Percentiles rank a stretch among this genome's conserved stretches.
phyloP scores from a whole-genome alignment of 1,140 invertebrate species.

The Contarinia nasturtii region DNA sequence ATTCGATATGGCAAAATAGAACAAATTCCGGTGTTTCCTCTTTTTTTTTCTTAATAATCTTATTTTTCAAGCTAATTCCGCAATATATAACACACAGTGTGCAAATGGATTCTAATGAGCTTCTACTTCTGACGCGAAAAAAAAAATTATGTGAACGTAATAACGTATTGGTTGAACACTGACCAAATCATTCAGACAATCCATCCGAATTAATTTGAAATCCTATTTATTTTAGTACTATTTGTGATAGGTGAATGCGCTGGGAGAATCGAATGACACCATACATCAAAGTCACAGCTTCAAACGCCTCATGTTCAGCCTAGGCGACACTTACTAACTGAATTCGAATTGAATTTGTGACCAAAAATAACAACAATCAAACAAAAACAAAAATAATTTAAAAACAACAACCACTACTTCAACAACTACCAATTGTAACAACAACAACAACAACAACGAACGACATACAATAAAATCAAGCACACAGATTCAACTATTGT shows the following conservation, averaged over 20 bases:
- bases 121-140: not conserved
- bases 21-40: no score
- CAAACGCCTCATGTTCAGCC: conserved; percentile 78
- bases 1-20: no score
- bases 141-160: not conserved
- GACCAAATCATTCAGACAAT: not conserved
- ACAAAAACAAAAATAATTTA: no score
- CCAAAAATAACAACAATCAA: no score
- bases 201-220: not conserved
- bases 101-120: not conserved
- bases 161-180: not conserved
- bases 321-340: conserved; percentile 20
- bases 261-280: conserved; percentile 38
- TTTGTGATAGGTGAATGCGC: conserved; percentile 1
- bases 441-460: no score
- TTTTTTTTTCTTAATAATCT: no score
- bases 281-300: conserved; percentile 83
- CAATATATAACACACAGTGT: not conserved
- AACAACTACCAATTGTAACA: no score
- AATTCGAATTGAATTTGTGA: no score
- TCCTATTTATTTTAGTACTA: not conserved
- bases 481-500: no score
- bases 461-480: no score
- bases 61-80: no score
- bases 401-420: no score